phyloP scores from a whole-genome alignment of 1,140 invertebrate genomes.

The Cyphomyrmex costatus region DNA sequence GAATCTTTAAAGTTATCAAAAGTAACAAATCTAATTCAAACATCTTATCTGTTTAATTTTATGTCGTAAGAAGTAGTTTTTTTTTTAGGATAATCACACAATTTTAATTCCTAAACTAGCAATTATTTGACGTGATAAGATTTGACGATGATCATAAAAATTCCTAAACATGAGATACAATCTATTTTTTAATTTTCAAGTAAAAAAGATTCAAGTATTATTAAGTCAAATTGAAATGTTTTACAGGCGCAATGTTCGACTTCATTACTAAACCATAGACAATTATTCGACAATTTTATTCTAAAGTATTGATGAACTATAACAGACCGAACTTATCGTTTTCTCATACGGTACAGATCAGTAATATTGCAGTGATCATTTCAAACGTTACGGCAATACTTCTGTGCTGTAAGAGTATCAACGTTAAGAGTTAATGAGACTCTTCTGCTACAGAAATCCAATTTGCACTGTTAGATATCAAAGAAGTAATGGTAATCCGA shows the following conservation, averaged over 20 bases:
- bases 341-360: no score
- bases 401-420: neutral
- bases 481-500: no score
- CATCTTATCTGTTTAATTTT: neutral
- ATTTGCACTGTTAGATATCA: no score
- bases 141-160: neutral
- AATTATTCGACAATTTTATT: neutral
- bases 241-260: neutral
- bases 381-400: no score
- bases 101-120: neutral
- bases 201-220: no score
- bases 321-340: neutral
- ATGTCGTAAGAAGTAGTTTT: neutral
- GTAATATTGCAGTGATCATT: no score
- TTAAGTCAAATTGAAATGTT: no score
- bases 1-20: no score
- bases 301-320: conserved; percentile 12
- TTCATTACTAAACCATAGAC: neutral
- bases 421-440: conserved; percentile 13
- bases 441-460: no score
- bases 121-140: neutral
- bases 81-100: neutral
- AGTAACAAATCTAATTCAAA: no score
- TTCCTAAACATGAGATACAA: neutral
- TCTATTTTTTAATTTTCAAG: no score